Base-by-base conservation (phyloP, 2,113 vertebrate genomes). In the Prinia subflava region DNA sequence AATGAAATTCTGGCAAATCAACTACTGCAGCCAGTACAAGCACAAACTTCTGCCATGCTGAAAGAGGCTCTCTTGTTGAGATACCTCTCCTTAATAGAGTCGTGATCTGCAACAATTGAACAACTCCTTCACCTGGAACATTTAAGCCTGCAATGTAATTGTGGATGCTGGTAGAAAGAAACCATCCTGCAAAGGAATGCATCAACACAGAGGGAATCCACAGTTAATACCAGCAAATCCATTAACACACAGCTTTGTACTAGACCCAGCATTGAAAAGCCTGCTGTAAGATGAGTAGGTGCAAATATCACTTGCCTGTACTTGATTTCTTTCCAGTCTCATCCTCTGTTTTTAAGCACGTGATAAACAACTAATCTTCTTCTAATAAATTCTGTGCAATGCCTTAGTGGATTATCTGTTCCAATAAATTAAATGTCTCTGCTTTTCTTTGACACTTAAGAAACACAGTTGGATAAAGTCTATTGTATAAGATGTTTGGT, bases 1-100 rank as follows among this genome's bases (percentile, higher is more conserved):
- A 62, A 85, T 95, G 73, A 77, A 92, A 75, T 97, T 96, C 73
- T 96, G 95, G 91, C 50, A 97, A 57, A 65, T 55, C 47, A 94
- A 90, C 55, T 97, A 96, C 73, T 95, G 94, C 69, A 96, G 90
- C 44, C 80, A 85, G 83, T 6, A 47, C 55, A 80, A 70, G 8
- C 39, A 41, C 5, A 4, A 63, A 18, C 33, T 96, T 90, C 28
- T 83, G 59, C 70, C 67, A 2, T 91, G 90, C 75, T 83, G 30
- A 68, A 87, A 77, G 67, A 68, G 25, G 14, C 25, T 67, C 9
- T 49, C 28, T 47, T 76, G 27, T 30, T 59, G 71, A 71, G 56
- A 39, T 37, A n/a, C 4, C 10, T 68, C 78, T 75, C 44, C 27
- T 41, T 71, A 59, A 55, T 17, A 47, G 11, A 67, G 13, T 16